A percentile compares a stretch with the other conserved stretches of the same genome.
phyloP scores from a whole-genome alignment of 2,113 vertebrate species.

The Zosterops borbonicus region DNA sequence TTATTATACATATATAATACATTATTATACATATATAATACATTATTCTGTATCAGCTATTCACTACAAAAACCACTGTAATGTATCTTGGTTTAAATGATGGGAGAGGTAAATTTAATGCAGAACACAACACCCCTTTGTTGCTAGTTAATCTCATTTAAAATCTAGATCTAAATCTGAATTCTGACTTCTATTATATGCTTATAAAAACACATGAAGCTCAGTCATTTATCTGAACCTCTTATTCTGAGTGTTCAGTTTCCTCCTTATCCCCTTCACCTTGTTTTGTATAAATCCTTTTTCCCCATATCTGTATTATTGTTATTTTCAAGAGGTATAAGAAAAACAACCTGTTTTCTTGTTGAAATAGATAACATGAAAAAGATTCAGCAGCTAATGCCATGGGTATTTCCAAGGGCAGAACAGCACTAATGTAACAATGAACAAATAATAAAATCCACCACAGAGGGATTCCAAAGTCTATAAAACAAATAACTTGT shows the following conservation, averaged over 20 bases:
- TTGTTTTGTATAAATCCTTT: background rate
- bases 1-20: no score
- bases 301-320: background rate
- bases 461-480: background rate
- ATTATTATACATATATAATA: no score
- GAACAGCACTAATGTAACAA: slow-evolving; percentile 24
- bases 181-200: background rate
- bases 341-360: background rate
- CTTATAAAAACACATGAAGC: background rate
- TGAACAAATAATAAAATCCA: slow-evolving; percentile 41
- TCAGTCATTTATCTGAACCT: background rate
- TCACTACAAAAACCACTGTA: background rate
- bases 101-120: background rate
- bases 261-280: background rate
- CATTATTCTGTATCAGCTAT: background rate
- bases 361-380: background rate
- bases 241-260: background rate
- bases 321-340: background rate
- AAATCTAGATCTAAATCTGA: background rate
- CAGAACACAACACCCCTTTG: background rate
- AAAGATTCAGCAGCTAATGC: background rate
- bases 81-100: background rate
- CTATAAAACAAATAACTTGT: slow-evolving; percentile 33
- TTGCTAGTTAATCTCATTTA: background rate
- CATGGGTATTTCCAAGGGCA: slow-evolving; percentile 34